phyloP scores from a whole-genome alignment of 1,140 invertebrate species.

The Drosophila kurseongensis region DNA sequence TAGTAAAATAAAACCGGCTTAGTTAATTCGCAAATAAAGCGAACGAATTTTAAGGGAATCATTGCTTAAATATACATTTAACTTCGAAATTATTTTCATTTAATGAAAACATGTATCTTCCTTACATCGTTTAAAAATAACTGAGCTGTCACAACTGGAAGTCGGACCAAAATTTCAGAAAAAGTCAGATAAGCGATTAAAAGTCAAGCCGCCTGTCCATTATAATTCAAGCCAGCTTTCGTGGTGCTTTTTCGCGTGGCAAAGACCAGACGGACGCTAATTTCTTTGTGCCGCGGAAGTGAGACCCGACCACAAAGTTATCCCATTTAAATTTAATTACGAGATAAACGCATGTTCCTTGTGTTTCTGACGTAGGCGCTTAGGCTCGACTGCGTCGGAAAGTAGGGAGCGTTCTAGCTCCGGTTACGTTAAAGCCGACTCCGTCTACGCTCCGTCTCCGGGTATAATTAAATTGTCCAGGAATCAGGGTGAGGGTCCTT shows the following conservation, averaged over 20 bases:
- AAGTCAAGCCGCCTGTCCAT: conserved; percentile 25
- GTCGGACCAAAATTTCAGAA: background rate
- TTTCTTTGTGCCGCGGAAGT: conserved; percentile 48
- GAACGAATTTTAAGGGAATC: too few relatives aligned
- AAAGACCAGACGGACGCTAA: conserved; percentile 36
- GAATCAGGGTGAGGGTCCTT: conserved; percentile 7
- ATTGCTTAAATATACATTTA: too few relatives aligned
- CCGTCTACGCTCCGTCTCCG: conserved; percentile 22
- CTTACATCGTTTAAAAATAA: too few relatives aligned
- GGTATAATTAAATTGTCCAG: conserved; percentile 57
- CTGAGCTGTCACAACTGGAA: background rate
- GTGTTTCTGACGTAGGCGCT: conserved; percentile 39
- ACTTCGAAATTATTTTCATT: background rate
- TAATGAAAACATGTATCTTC: background rate
- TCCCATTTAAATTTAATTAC: conserved; percentile 64
- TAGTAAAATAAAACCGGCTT: too few relatives aligned
- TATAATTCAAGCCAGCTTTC: conserved; percentile 30
- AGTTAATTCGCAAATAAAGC: too few relatives aligned
- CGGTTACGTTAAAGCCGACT: conserved; percentile 37
- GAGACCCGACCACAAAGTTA: conserved; percentile 39
- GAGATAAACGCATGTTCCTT: conserved; percentile 60
- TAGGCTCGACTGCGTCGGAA: conserved; percentile 36
- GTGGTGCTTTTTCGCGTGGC: conserved; percentile 25
- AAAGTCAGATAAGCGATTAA: conserved; percentile 6
- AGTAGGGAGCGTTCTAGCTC: conserved; percentile 32